Conservation (phyloP, 2,888 invertebrate species). For the Asteroscopus sphinx region DNA sequence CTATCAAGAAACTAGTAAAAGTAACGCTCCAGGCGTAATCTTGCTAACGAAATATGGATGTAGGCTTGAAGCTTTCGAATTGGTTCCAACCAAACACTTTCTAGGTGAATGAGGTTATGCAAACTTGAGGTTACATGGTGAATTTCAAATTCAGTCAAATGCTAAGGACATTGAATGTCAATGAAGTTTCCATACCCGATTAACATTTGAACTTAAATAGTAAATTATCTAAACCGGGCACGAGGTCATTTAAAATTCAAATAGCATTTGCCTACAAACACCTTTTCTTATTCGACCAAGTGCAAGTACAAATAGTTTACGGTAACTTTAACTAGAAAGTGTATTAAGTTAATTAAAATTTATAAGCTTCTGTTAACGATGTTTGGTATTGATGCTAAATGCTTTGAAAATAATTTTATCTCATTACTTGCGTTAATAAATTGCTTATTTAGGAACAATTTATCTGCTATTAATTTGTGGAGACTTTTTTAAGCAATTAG, state of each 20-base stretch:
- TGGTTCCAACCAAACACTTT: slow-evolving; percentile 81
- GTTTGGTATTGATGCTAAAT: slow-evolving; percentile 23
- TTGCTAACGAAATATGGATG: slow-evolving; percentile 83
- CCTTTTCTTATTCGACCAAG: slow-evolving; percentile 45
- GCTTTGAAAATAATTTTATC: slow-evolving; percentile 24
- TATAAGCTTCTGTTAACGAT: slow-evolving; percentile 36
- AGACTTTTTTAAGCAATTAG: neutral
- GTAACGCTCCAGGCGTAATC: slow-evolving; percentile 82
- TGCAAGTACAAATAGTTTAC: slow-evolving; percentile 28
- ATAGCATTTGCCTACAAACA: slow-evolving; percentile 55
- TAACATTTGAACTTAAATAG: slow-evolving; percentile 62
- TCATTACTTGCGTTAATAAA: slow-evolving; percentile 15
- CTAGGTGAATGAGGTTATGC: slow-evolving; percentile 85
- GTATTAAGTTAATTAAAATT: slow-evolving; percentile 42
- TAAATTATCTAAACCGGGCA: slow-evolving; percentile 56
- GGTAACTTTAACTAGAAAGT: slow-evolving; percentile 50
- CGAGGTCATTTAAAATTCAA: slow-evolving; percentile 54
- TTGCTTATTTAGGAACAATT: neutral
- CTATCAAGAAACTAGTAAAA: slow-evolving; percentile 81
- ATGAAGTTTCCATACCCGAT: slow-evolving; percentile 68
- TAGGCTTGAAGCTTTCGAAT: slow-evolving; percentile 85
- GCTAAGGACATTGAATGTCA: slow-evolving; percentile 72
- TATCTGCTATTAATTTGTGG: neutral
- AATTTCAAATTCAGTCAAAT: slow-evolving; percentile 83
- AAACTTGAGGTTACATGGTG: slow-evolving; percentile 84